Evolutionary conservation across 2,113 vertebrate species (phyloP).

Genomic region (Scatophagus argus): DNA sequence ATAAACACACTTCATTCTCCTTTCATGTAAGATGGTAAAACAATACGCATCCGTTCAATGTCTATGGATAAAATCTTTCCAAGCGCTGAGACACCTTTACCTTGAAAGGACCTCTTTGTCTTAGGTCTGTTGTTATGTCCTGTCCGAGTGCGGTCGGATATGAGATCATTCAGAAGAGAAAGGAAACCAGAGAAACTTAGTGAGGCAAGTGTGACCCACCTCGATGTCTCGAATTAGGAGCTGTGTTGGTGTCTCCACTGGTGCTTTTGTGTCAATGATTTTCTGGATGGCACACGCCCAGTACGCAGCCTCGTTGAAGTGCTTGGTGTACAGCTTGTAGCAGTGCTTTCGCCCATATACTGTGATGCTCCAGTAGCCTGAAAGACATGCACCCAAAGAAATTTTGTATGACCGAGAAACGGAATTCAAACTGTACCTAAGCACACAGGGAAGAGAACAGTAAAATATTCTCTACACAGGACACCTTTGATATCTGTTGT

Average conservation of each 20-base stretch:
- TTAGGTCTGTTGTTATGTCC: constrained; percentile 27
- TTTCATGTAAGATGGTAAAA: constrained; percentile 13
- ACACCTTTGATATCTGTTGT: neutral
- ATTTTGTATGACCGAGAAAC: neutral
- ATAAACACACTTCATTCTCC: constrained; percentile 21
- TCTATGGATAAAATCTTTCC: constrained; percentile 1
- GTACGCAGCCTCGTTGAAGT: constrained; percentile 92
- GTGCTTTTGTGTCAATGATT: constrained; percentile 93
- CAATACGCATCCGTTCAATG: constrained; percentile 5
- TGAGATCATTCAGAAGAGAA: constrained; percentile 59
- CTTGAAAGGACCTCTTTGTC: constrained; percentile 6
- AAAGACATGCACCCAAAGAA: neutral
- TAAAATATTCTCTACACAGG: constrained; percentile 6
- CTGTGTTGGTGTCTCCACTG: constrained; percentile 94
- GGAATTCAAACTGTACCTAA: neutral
- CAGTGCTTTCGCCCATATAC: constrained; percentile 95
- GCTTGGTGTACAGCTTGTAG: constrained; percentile 91
- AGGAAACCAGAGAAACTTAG: constrained; percentile 45
- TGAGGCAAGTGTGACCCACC: constrained; percentile 84
- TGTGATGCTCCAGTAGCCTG: constrained; percentile 94
- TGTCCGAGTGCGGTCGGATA: constrained; percentile 33
- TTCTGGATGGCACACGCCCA: constrained; percentile 94
- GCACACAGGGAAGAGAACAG: constrained; percentile 17
- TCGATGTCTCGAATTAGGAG: constrained; percentile 94
- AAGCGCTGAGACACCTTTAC: constrained; percentile 20